Base-by-base conservation (phyloP, 2,113 vertebrate species). In the Passer domesticus region DNA sequence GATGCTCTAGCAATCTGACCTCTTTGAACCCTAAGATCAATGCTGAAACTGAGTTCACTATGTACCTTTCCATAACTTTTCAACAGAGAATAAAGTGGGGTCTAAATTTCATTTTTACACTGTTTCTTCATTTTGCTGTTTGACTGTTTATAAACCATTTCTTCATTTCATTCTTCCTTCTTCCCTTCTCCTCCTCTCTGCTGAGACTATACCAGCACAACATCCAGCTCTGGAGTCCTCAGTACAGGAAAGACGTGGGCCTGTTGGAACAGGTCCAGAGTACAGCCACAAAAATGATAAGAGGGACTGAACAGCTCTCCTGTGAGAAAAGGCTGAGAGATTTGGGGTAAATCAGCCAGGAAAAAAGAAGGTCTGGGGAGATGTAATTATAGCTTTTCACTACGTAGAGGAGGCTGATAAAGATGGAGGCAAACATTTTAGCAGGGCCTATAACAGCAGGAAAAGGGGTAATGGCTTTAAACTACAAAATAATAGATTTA, bases 381-480 rank as follows among this genome's bases (percentile, higher is more conserved):
- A 70, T 12, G 8, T 15, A 35, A 41, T 2, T 14, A 12, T 12
- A 58, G 47, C 14, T 60, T 69, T 43, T 21, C 43, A 56, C 8
- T 31, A 63, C 9, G 25, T 58, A 50, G 30, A 76, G 0, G 5
- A 7, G 7, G 9, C 24, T 52, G 30, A 15, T 19, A 58, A 37
- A 63, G 23, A 43, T 13, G 10, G 16, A 74, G 4, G 64, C 8
- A 56, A 69, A 69, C 23, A 3, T 49, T 62, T 56, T 56, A 50
- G 14, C 33, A 58, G 15, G 22, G 28, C 10, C 39, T 35, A 5
- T 3, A 58, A 21, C 0, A 1, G 56, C 11, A 16, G 7, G 20
- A 39, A 60, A 87, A 69, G 3, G 16, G 23, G 6, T 8, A 75
- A 49, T 14, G 3, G 9, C n/a, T 70, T 76, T 31, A 64, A 70